Percentiles rank a stretch among this genome's conserved stretches.
Evolutionary conservation across 2,797 vertebrate species (phyloP).

Genomic region (Falco columbarius): DNA sequence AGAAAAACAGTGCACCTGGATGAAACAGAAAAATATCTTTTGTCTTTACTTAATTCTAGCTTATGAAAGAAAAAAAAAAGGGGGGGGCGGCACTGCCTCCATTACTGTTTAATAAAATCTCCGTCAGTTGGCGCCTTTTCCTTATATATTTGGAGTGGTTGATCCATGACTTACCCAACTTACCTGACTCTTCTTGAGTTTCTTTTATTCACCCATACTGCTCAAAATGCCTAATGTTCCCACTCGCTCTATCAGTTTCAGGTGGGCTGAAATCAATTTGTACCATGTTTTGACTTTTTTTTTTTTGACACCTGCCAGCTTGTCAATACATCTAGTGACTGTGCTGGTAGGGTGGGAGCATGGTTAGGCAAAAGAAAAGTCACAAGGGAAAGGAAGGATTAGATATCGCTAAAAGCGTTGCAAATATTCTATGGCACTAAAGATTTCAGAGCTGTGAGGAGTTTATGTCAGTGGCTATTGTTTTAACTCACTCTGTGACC

Average conservation of each 20-base stretch:
- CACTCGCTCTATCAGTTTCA: not conserved
- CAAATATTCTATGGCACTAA: not conserved
- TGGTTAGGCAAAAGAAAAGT: not conserved
- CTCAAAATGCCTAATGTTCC: not conserved
- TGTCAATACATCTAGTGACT: not conserved
- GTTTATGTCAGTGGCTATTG: not conserved
- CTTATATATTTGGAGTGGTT: not conserved
- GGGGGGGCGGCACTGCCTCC: not conserved
- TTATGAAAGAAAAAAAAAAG: not conserved
- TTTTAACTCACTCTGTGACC: constrained; percentile 1
- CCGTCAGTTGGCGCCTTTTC: not conserved
- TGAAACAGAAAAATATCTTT: not conserved
- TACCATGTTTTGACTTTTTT: not conserved
- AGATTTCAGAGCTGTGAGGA: not conserved
- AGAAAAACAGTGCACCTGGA: not conserved
- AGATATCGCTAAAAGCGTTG: not conserved
- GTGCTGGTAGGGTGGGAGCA: not conserved
- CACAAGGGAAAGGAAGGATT: not conserved
- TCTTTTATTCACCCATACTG: not conserved
- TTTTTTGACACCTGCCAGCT: not conserved
- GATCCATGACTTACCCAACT: not conserved
- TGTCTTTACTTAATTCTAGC: not conserved
- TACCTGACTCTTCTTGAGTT: not conserved
- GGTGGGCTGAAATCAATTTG: not conserved
- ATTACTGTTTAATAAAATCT: not conserved